These are phyloP conservation scores for Pygocentrus nattereri DNA, from an alignment of 2,797 vertebrate species.

Conservation along the genomic window DNA sequence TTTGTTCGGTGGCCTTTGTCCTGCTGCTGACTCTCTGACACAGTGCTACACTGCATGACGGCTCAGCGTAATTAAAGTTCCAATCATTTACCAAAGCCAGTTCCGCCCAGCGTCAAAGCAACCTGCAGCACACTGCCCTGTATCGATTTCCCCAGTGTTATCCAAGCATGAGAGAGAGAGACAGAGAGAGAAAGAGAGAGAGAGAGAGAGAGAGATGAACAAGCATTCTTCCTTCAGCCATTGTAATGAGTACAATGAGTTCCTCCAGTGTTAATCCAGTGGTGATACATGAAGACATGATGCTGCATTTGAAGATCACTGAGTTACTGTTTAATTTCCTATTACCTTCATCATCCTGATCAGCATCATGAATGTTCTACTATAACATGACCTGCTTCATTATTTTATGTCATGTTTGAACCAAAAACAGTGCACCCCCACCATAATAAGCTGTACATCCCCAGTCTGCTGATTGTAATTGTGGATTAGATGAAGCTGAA, in stretches of 20 bases:
- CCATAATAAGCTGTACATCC: too few relatives aligned
- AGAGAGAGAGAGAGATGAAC: background rate
- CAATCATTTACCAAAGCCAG: conserved; percentile 94
- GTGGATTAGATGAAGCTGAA: too few relatives aligned
- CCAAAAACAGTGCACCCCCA: too few relatives aligned
- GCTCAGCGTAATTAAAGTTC: conserved; percentile 97
- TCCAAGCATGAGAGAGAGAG: conserved; percentile 66
- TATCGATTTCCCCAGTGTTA: conserved; percentile 80
- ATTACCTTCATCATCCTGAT: conserved; percentile 14
- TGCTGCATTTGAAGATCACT: conserved; percentile 10
- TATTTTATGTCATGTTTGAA: too few relatives aligned
- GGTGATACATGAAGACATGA: conserved; percentile 54
- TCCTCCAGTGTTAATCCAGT: conserved; percentile 67
- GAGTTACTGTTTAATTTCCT: conserved; percentile 23
- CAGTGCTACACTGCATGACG: conserved; percentile 89
- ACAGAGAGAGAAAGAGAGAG: conserved; percentile 17
- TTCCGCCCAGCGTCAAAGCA: conserved; percentile 86
- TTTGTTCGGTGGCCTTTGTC: conserved; percentile 86
- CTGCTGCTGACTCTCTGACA: conserved; percentile 87
- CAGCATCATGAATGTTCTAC: background rate
- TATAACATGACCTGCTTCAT: too few relatives aligned
- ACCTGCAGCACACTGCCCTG: conserved; percentile 81
- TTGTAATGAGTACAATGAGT: conserved; percentile 70
- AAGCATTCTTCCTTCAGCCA: conserved; percentile 67
- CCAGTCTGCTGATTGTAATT: too few relatives aligned